A percentile compares a stretch with the other conserved stretches of the same genome.
phyloP scores from a whole-genome alignment of 2,797 vertebrate species.

The Mormyrops boulengeri region DNA sequence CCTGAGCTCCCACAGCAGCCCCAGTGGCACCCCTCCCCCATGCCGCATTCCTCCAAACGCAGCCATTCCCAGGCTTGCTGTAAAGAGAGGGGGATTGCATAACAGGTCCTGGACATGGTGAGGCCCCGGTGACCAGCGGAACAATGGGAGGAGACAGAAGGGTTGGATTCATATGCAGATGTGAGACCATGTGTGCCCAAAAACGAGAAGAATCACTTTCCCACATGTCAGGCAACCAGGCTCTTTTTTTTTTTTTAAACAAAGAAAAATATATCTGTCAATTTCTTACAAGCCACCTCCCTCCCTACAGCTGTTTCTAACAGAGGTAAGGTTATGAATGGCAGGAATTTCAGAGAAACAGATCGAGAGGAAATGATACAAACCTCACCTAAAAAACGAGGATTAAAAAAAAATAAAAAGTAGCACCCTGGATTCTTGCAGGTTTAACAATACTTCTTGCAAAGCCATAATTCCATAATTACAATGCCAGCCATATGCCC shows the following conservation, averaged over 20 bases:
- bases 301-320: background rate
- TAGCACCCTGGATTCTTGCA: background rate
- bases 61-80: conserved; percentile 19
- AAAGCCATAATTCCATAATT: background rate
- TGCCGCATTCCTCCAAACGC: conserved; percentile 22
- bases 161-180: conserved; percentile 61
- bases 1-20: conserved; percentile 41
- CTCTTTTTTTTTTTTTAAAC: background rate
- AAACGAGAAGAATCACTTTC: conserved; percentile 27
- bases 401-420: background rate
- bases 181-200: conserved; percentile 41
- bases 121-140: conserved; percentile 33
- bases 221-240: conserved; percentile 31
- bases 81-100: conserved; percentile 38
- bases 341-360: background rate
- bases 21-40: conserved; percentile 16
- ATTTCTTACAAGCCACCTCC: background rate
- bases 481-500: background rate
- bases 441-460: background rate
- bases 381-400: background rate
- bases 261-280: background rate
- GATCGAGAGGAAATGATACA: background rate
- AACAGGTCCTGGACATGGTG: conserved; percentile 35
- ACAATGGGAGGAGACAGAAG: conserved; percentile 47
- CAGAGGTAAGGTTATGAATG: background rate